Evolutionary conservation across 2,888 invertebrate genomes (phyloP).

Genomic region (Gari tellinella): DNA sequence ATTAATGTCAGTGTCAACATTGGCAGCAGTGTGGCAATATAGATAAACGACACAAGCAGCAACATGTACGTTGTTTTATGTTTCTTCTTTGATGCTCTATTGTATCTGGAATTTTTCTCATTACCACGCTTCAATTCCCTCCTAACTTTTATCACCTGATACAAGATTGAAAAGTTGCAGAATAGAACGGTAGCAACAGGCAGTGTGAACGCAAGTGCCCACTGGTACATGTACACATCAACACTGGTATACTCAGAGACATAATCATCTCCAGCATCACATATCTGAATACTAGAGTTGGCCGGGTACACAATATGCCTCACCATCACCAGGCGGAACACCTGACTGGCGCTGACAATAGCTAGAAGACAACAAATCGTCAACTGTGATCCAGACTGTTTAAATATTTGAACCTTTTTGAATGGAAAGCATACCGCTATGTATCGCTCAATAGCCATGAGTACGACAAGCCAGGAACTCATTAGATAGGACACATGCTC

Average conservation of each 20-base stretch:
- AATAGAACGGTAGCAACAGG: constrained; percentile 77
- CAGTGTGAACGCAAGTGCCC: constrained; percentile 72
- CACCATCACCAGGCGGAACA: constrained; percentile 74
- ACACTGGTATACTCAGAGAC: constrained; percentile 68
- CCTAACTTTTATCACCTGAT: constrained; percentile 62
- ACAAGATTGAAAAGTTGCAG: constrained; percentile 76
- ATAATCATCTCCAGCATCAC: constrained; percentile 57
- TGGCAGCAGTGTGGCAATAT: constrained; percentile 73
- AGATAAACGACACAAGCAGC: constrained; percentile 74
- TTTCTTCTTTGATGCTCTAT: constrained; percentile 12
- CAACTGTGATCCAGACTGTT: constrained; percentile 72
- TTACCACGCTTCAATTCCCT: constrained; percentile 15
- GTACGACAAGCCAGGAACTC: constrained; percentile 81
- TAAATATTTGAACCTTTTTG: constrained; percentile 72
- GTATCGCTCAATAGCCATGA: constrained; percentile 79
- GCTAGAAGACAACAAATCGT: constrained; percentile 73
- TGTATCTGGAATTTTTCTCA: not conserved
- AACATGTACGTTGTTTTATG: constrained; percentile 78
- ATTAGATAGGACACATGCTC: constrained; percentile 78
- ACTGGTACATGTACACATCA: constrained; percentile 78
- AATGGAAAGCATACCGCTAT: constrained; percentile 81
- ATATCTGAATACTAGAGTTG: constrained; percentile 32
- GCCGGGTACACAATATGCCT: constrained; percentile 42
- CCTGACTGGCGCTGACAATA: constrained; percentile 73
- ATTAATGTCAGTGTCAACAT: constrained; percentile 66